phyloP scores from a whole-genome alignment of 2,113 vertebrate genomes.

The Naja naja region DNA sequence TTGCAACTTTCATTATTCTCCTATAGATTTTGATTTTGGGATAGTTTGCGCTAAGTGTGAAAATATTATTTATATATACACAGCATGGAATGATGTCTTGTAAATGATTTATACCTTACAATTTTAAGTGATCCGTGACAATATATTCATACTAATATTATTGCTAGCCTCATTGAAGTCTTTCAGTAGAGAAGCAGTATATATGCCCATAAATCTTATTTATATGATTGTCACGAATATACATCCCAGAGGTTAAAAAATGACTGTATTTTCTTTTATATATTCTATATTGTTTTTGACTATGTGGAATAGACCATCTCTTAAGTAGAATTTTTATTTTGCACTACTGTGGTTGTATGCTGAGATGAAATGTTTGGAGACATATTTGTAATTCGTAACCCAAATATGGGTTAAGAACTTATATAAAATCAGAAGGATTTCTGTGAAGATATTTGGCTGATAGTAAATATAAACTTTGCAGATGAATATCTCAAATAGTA shows the following conservation, averaged over 20 bases:
- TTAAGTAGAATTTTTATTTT: neutral
- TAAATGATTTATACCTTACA: neutral
- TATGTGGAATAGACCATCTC: neutral
- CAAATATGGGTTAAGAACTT: too few species aligned
- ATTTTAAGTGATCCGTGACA: neutral
- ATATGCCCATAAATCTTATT: neutral
- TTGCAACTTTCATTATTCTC: neutral
- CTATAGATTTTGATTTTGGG: neutral
- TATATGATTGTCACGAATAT: neutral
- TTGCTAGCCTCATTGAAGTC: neutral
- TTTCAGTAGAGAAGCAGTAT: neutral
- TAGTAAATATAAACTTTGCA: conserved; percentile 11
- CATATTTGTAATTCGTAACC: neutral
- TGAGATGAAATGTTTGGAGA: neutral
- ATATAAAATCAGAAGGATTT: conserved; percentile 17
- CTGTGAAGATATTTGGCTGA: neutral
- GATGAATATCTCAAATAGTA: neutral
- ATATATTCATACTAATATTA: neutral
- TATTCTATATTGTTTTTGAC: neutral
- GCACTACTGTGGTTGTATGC: neutral
- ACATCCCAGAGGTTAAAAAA: neutral
- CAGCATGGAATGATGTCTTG: neutral
- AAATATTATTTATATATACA: neutral
- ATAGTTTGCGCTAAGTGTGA: neutral
- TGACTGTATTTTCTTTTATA: neutral